Conservation (phyloP, 2,797 vertebrate species). For the Gobio occitaniae region DNA sequence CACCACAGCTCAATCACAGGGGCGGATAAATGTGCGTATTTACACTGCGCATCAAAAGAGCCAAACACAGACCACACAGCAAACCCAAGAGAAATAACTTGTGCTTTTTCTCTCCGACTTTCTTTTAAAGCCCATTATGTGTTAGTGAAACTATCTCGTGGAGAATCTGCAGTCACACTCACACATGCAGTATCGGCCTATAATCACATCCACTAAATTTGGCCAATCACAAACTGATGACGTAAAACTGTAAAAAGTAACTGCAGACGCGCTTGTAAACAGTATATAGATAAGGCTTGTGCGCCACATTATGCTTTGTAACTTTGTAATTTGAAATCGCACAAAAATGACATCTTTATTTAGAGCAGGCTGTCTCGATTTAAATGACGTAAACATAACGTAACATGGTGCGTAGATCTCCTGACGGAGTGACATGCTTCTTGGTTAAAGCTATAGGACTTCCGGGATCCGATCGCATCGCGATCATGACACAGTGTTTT, state of each 20-base stretch:
- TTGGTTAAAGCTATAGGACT: no score
- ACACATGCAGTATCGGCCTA: not conserved
- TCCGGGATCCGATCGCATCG: no score
- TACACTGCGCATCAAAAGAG: slow-evolving; percentile 9
- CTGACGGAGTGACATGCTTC: no score
- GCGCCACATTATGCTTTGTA: not conserved
- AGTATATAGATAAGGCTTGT: not conserved
- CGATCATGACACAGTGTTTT: no score
- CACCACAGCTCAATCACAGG: slow-evolving; percentile 33
- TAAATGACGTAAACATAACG: no score
- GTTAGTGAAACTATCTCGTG: not conserved
- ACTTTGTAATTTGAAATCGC: not conserved
- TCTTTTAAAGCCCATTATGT: not conserved
- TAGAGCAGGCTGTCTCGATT: no score
- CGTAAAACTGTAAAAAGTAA: not conserved
- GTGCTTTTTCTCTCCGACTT: not conserved
- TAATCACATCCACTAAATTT: not conserved
- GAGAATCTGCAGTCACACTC: slow-evolving; percentile 33
- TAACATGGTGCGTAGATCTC: no score
- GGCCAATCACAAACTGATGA: not conserved
- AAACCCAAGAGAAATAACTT: slow-evolving; percentile 15
- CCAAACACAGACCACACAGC: slow-evolving; percentile 11
- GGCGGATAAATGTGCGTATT: slow-evolving; percentile 9
- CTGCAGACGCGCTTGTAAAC: not conserved
- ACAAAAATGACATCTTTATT: no score